Base-by-base conservation (phyloP, 2,113 vertebrate species). In the Halcyon malimbica region DNA sequence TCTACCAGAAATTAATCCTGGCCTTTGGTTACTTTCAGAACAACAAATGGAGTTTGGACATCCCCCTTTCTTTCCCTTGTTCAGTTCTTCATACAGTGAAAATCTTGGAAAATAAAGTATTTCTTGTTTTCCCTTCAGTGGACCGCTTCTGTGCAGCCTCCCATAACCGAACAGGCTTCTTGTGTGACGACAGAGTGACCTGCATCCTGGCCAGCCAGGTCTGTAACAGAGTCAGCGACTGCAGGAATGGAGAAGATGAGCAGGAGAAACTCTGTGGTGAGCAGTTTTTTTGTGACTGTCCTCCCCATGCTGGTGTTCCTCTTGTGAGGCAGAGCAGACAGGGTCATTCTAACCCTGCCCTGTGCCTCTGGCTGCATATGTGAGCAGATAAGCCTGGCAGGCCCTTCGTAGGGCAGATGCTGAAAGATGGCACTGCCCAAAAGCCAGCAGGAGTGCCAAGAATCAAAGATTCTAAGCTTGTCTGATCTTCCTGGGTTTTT, bases 111-210 rank as follows among this genome's bases (percentile, higher is more conserved):
- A 78, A 63, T 53, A 4, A 82, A 62, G 23, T 19, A 14, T 73
- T 74, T 93, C 37, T 71, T 68, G 39, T 63, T 68, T 89, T 73
- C 50, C 65, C 44, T 80, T 57, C 96, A 99, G 98, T 68, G 73
- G 95, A 75, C 57, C 98, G 92, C 68, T 84, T 90, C 65, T 99
- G 98, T 73, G 59, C 89, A 87, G 97, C 97, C 4, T 64, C 65
- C 6, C 84, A 19, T 12, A 99, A 98, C 90, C 85, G 13, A 82
- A 98, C 98, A 2, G 98, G 98, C 54, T 99, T 98, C 95, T 90
- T 98, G 82, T 99, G 98, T 19, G 90, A 98, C 0, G 96, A 98
- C 96, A 68, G 65, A 63, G 94, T 15, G 41, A 98, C 93, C 44
- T 99, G 98, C 42, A 39, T 98, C 89, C 91, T 89, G 1, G 98